These are phyloP conservation scores for Trachelus troglodyta DNA, from an alignment of 2,888 invertebrate genomes.

Conservation along the genomic window DNA sequence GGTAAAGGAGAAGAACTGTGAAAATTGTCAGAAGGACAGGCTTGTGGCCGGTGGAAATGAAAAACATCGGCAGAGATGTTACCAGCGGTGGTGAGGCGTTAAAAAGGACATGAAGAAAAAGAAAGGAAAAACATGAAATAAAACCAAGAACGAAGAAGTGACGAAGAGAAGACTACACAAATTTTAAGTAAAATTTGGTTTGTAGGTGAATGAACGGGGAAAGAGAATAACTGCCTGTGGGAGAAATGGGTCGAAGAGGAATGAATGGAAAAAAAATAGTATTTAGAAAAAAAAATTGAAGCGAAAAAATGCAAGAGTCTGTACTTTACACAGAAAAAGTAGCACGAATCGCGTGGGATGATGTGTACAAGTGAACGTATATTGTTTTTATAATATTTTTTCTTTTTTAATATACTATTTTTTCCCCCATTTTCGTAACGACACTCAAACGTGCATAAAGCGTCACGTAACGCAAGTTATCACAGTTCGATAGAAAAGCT, in stretches of 20 bases:
- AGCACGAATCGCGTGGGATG: not conserved
- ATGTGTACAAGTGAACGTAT: not conserved
- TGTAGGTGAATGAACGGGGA: not conserved
- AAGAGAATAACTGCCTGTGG: not conserved
- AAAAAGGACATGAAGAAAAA: not conserved
- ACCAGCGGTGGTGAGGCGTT: no score
- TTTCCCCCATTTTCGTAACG: constrained; percentile 11
- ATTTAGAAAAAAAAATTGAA: not conserved
- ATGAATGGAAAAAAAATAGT: not conserved
- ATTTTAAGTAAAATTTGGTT: not conserved
- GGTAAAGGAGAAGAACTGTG: not conserved
- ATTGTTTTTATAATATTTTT: not conserved
- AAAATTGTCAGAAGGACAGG: not conserved
- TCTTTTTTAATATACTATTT: not conserved
- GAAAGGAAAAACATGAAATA: not conserved
- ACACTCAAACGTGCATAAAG: constrained; percentile 26
- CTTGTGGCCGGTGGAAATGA: no score
- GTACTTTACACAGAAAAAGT: not conserved
- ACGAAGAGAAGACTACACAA: not conserved
- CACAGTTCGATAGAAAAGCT: constrained; percentile 51
- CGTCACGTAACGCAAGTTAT: constrained; percentile 45
- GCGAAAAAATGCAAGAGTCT: not conserved
- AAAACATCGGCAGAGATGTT: no score
- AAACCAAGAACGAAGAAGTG: not conserved
- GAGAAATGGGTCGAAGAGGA: not conserved